phyloP scores from a whole-genome alignment of 53 echinoderm and acorn worm genomes.

The Patiria pectinifera region DNA sequence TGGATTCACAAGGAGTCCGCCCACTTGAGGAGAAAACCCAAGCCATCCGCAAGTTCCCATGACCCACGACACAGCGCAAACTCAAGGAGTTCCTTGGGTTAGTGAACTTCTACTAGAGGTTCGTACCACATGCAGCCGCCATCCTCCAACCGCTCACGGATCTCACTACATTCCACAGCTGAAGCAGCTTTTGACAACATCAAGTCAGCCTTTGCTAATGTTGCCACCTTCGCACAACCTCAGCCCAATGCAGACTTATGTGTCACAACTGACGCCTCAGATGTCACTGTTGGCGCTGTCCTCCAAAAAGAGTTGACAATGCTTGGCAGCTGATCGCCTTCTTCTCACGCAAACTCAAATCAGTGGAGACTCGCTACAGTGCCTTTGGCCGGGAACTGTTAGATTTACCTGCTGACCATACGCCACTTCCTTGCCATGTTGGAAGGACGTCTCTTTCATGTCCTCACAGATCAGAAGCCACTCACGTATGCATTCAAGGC shows the following conservation, averaged over 20 bases:
- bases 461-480: slow-evolving; percentile 64
- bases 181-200: too few relatives aligned
- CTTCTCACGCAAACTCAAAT: slow-evolving; percentile 14
- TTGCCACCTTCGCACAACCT: slow-evolving; percentile 51
- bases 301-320: too few relatives aligned
- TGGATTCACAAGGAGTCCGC: background rate
- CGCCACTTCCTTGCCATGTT: slow-evolving; percentile 62
- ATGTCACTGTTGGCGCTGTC: too few relatives aligned
- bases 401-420: slow-evolving; percentile 45
- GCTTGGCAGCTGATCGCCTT: slow-evolving; percentile 31
- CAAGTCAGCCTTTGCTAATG: too few relatives aligned
- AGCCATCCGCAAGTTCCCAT: too few relatives aligned
- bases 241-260: slow-evolving; percentile 5
- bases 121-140: slow-evolving; percentile 1
- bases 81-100: background rate
- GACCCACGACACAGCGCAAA: too few relatives aligned
- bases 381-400: slow-evolving; percentile 63
- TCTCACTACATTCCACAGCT: background rate
- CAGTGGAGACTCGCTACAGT: slow-evolving; percentile 65
- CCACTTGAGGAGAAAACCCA: slow-evolving; percentile 28
- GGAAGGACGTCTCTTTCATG: slow-evolving; percentile 53
- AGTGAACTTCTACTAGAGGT: slow-evolving; percentile 33
- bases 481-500: slow-evolving; percentile 62
- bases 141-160: slow-evolving; percentile 20
- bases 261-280: too few relatives aligned